A percentile compares a stretch with the other conserved stretches of the same genome.
Evolutionary conservation across 2,797 vertebrate genomes (phyloP).

Genomic region (Xyrichtys novacula): DNA sequence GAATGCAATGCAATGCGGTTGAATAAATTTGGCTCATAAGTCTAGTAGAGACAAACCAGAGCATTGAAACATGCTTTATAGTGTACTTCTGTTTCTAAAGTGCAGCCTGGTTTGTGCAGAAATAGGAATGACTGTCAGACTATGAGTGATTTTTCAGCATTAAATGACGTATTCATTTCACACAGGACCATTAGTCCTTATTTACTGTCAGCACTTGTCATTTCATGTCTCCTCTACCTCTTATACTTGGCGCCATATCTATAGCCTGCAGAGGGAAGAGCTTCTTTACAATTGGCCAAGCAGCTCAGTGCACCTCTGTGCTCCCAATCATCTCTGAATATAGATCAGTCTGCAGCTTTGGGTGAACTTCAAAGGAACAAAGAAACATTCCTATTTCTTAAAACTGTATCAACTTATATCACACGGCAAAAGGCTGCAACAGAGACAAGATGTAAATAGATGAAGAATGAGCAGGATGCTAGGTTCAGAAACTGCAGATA

Average conservation of each 20-base stretch:
- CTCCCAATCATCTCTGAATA: conserved; percentile 43
- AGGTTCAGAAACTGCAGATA: conserved; percentile 1
- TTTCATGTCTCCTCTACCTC: conserved; percentile 58
- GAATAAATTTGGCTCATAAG: no score
- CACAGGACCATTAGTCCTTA: conserved; percentile 67
- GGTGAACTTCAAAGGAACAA: conserved; percentile 28
- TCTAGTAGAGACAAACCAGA: no score
- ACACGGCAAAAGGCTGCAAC: background rate
- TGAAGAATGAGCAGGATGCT: background rate
- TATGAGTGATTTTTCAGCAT: conserved; percentile 42
- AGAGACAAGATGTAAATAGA: background rate
- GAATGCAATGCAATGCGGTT: no score
- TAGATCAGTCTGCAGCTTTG: conserved; percentile 33
- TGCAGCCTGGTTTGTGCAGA: conserved; percentile 30
- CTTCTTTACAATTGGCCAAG: conserved; percentile 31
- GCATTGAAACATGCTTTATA: background rate
- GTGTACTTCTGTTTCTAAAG: conserved; percentile 29
- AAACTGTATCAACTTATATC: conserved; percentile 21
- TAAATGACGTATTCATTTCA: conserved; percentile 49
- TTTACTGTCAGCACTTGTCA: conserved; percentile 66
- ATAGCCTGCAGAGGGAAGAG: conserved; percentile 21
- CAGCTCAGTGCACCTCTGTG: conserved; percentile 4
- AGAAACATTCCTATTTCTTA: no score
- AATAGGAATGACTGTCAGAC: conserved; percentile 36
- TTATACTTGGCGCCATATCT: conserved; percentile 28